phyloP scores from a whole-genome alignment of 2,113 vertebrate species.

The Platichthys stellatus region DNA sequence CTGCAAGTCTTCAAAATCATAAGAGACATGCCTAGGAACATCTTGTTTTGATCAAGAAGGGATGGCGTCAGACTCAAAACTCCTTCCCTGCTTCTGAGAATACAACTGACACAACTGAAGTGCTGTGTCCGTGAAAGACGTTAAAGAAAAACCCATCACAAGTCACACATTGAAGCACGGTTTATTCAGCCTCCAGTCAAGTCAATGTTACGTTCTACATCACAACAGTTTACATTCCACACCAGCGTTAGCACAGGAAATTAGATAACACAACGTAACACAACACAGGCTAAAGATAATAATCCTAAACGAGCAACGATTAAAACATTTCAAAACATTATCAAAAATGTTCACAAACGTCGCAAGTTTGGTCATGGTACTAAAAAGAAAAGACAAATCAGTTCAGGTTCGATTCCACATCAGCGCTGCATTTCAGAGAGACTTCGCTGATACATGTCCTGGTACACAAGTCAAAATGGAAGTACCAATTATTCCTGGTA shows the following conservation, averaged over 20 bases:
- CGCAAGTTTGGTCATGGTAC: constrained; percentile 77
- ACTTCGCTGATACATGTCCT: constrained; percentile 44
- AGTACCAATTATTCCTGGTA: constrained; percentile 72
- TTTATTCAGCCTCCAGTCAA: constrained; percentile 77
- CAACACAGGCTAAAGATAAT: constrained; percentile 58
- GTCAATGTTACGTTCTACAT: constrained; percentile 65
- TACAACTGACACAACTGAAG: background rate
- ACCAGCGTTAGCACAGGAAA: constrained; percentile 74
- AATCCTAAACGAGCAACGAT: constrained; percentile 62
- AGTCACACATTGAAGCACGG: constrained; percentile 41
- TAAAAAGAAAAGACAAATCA: constrained; percentile 63
- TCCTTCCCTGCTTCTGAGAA: background rate
- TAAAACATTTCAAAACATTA: constrained; percentile 70
- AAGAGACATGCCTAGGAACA: background rate
- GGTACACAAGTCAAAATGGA: constrained; percentile 62
- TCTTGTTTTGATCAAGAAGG: background rate
- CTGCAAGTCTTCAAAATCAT: background rate
- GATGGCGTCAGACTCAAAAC: background rate
- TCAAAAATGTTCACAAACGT: constrained; percentile 74
- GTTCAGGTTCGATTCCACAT: constrained; percentile 17
- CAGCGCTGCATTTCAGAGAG: constrained; percentile 29
- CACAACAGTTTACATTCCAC: constrained; percentile 79
- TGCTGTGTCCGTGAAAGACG: background rate
- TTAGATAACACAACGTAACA: constrained; percentile 53
- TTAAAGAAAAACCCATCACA: constrained; percentile 7